Evolutionary conservation across 2,888 invertebrate genomes (phyloP).

Genomic region (Lamproptera curius): DNA sequence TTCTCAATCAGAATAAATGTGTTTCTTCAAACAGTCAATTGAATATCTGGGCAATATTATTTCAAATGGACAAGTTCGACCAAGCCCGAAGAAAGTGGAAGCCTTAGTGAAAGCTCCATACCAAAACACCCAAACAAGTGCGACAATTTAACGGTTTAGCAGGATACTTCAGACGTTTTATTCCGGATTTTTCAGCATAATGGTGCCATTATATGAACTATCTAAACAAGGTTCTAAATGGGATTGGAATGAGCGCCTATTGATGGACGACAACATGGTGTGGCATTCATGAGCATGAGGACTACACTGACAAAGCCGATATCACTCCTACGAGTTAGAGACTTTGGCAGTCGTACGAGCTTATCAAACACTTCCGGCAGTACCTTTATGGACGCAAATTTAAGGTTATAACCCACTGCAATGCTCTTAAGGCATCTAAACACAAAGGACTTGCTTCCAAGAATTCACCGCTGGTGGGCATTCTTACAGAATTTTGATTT

Average conservation of each 20-base stretch:
- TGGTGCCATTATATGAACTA: not conserved
- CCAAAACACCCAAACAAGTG: conserved; percentile 15
- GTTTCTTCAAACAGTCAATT: conserved; percentile 29
- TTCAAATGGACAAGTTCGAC: conserved; percentile 28
- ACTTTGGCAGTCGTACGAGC: conserved; percentile 28
- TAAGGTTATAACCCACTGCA: conserved; percentile 30
- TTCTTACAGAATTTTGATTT: conserved; percentile 31
- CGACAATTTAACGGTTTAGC: not conserved
- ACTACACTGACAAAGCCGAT: conserved; percentile 25
- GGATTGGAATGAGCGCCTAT: conserved; percentile 5
- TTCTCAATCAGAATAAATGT: conserved; percentile 17
- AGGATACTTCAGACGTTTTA: conserved; percentile 20
- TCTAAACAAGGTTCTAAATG: not conserved
- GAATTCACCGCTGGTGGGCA: conserved; percentile 35
- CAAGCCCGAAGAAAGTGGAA: conserved; percentile 32
- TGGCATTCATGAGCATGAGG: conserved; percentile 11
- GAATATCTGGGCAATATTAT: conserved; percentile 21
- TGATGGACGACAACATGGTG: not conserved
- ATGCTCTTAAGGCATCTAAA: conserved; percentile 31
- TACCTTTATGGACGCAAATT: conserved; percentile 27
- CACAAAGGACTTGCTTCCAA: conserved; percentile 31
- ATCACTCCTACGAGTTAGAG: conserved; percentile 30
- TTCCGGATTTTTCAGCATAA: conserved; percentile 21
- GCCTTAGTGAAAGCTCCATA: conserved; percentile 31
- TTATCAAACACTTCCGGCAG: conserved; percentile 32